phyloP scores from a whole-genome alignment of 1,140 invertebrate species.

The Steinernema feltiae region DNA sequence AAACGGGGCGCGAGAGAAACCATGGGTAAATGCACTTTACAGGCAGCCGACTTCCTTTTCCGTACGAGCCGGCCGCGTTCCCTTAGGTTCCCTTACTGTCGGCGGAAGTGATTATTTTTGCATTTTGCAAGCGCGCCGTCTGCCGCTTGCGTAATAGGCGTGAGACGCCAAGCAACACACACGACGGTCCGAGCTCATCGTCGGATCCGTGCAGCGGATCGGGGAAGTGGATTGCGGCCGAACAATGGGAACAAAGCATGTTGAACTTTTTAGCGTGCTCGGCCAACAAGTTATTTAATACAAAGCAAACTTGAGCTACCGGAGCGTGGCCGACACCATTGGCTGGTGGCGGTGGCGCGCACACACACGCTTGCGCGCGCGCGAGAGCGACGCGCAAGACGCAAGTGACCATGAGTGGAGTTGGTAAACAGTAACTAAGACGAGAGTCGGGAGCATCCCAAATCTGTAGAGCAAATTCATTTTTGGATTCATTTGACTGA shows the following conservation, averaged over 20 bases:
- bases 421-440: constrained; percentile 4
- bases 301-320: constrained; percentile 6
- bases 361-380: neutral
- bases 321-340: constrained; percentile 9
- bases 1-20: no score
- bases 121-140: neutral
- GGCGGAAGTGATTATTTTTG: neutral
- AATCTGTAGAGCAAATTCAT: constrained; percentile 8
- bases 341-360: no score
- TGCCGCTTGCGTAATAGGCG: neutral
- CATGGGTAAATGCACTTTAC: neutral
- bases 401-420: neutral
- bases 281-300: constrained; percentile 15
- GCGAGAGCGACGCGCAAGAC: no score
- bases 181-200: no score
- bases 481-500: neutral
- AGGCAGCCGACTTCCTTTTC: neutral
- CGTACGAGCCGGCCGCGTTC: neutral
- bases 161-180: neutral
- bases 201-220: no score
- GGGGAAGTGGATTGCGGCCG: neutral
- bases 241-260: neutral
- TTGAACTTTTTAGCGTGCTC: constrained; percentile 11
- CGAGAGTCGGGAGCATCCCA: neutral
- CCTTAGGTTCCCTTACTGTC: no score